Evolutionary conservation across 37 sponge, comb jelly and placozoan genomes (phyloP), one percentile per base, ranked within the genome.

Genomic region (Bolinopsis microptera): DNA sequence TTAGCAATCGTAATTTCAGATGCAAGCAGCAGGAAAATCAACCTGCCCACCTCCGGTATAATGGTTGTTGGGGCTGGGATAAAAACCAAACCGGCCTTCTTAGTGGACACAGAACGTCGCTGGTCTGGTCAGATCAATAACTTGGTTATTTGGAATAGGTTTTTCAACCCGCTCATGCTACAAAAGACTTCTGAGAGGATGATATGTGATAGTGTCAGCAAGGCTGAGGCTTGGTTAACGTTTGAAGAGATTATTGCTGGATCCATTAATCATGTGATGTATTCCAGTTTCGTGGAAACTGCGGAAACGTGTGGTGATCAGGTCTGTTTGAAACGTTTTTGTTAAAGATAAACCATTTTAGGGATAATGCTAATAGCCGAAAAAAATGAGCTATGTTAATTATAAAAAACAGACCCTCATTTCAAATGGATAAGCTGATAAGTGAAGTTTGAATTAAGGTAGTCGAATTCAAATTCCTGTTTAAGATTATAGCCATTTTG

Each of bases 141-240:
- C 61, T 27, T 86, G 90, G 90, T 86, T 22, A 86, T 86, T 30
- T 86, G 61, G 40, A 38, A 86, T 34, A 1, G 8, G n/a, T 86
- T 86, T 38, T 41, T 39, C 61, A 86, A 40, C 61, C 90, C 90
- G 0, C 90, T 86, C 61, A 86, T 86, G 38, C 40, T 86, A 0
- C 1, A 24, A 25, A 1, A 39, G 30, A 86, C 90, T 0, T 30
- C 61, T 24, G 24, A 38, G 8, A 23, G 23, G 27, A 23, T 0
- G 0, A n/a, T 39, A 22, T 86, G 90, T 27, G 41, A 39, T 23
- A 22, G 24, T 2, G 3, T 40, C 25, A 27, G n/a, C 48, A 86
- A 86, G 61, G 2, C 90, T 18, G 35, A 13, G 0, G 40, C 90
- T 0, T 86, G 90, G 90, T n/a, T 86, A 8, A 41, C 90, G 0